These are phyloP conservation scores for Macquaria ambigua DNA, from an alignment of 2,113 vertebrate species.

Conservation along the genomic window DNA sequence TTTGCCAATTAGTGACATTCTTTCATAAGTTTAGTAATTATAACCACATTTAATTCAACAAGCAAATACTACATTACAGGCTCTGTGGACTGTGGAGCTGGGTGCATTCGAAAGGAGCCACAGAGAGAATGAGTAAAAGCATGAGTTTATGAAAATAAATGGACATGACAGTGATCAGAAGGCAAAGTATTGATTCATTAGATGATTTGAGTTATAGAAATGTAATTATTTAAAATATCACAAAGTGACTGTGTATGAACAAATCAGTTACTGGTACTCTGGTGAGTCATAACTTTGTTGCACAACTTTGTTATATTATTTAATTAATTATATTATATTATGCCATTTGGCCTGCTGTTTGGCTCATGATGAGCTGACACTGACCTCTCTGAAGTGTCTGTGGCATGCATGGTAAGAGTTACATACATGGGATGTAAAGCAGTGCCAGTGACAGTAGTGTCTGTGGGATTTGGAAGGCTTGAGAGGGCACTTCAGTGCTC, in stretches of 20 bases:
- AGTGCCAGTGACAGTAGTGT: background rate
- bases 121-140: background rate
- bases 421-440: background rate
- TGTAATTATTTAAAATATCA: too few species aligned
- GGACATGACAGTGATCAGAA: background rate
- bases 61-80: too few species aligned
- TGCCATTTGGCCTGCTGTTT: constrained; percentile 30
- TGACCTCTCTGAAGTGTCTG: constrained; percentile 12
- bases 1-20: too few species aligned
- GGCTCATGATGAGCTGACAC: background rate
- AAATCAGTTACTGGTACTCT: background rate
- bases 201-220: too few species aligned
- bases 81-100: too few species aligned
- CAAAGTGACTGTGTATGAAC: background rate
- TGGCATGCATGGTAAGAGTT: background rate
- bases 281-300: background rate
- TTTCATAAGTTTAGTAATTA: too few species aligned
- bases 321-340: too few species aligned
- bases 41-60: too few species aligned
- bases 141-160: background rate
- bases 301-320: too few species aligned
- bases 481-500: background rate
- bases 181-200: background rate
- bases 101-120: background rate
- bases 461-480: background rate